Conservation (phyloP, 2,888 invertebrate species). For the Spodoptera exigua region DNA sequence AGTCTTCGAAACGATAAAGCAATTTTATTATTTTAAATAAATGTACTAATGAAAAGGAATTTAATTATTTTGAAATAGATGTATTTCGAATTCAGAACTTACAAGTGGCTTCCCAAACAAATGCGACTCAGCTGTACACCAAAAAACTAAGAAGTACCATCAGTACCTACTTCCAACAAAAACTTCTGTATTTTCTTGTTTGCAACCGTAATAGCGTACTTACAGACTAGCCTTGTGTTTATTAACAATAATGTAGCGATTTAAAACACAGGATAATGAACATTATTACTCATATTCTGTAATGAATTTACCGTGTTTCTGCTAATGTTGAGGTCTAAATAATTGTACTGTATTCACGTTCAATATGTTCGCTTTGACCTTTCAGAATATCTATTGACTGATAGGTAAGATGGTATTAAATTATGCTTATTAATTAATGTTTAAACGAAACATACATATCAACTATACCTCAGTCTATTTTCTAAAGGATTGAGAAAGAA, state of each 20-base stretch:
- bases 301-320: slow-evolving; percentile 50
- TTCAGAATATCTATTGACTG: slow-evolving; percentile 10
- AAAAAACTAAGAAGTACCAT: no score
- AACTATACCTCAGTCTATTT: no score
- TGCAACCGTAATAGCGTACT: slow-evolving; percentile 47
- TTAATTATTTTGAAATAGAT: no score
- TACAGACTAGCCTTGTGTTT: slow-evolving; percentile 55
- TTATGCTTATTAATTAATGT: no score
- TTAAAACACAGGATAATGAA: slow-evolving; percentile 52
- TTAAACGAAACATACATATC: no score
- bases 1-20: no score
- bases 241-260: slow-evolving; percentile 54
- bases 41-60: no score
- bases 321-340: slow-evolving; percentile 45
- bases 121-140: no score
- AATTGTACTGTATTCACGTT: slow-evolving; percentile 26
- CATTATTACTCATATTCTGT: slow-evolving; percentile 41
- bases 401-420: neutral
- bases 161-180: neutral
- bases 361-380: slow-evolving; percentile 25
- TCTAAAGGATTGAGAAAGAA: no score
- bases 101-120: no score
- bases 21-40: no score
- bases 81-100: no score
- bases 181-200: slow-evolving; percentile 17